Base-by-base conservation (phyloP, 2,888 invertebrate species). In the Helicoverpa assulta region DNA sequence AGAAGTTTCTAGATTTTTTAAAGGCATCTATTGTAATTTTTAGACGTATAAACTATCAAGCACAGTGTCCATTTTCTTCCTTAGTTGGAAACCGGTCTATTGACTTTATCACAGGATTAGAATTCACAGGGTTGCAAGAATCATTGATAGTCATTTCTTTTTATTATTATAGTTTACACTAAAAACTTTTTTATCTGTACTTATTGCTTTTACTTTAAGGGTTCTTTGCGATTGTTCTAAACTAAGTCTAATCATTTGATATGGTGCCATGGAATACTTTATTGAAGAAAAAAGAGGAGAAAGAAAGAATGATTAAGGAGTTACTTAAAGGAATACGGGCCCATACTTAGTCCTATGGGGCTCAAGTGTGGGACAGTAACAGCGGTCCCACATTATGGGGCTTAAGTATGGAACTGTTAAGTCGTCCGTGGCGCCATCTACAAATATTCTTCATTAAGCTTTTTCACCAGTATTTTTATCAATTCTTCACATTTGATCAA, bases 61-160 rank as follows among this genome's bases (percentile, higher is more conserved):
- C 76, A 75, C 76, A 79, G 76, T 79, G 71, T 55, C 63, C 33
- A 33, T 73, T 59, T 63, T 80, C 83, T 88, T 89, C 88, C 86
- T 83, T 90, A 87, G 88, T 90, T 89, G 89, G 85, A 88, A 86
- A 87, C 83, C 87, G 85, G 83, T 86, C 84, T 88, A 86, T 88
- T 87, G 85, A 90, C 86, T 88, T 86, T 88, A 90, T 92, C 91
- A 92, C 93, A 92, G 89, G 89, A 89, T 93, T 92, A 94, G 92
- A 93, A 89, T 90, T 91, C 91, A 94, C 94, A 94, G 94, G 94
- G 94, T 94, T 92, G 88, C 90, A 88, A 88, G 82, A 84, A 89
- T 86, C 86, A 89, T 78, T 79, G 69, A 82, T 85, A 86, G 83
- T 85, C 67, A 77, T 82, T 84, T 66, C 80, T 69, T 82, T 82